These are phyloP conservation scores for Fragum whitleyi DNA, from an alignment of 2,888 invertebrate genomes.

Conservation along the genomic window DNA sequence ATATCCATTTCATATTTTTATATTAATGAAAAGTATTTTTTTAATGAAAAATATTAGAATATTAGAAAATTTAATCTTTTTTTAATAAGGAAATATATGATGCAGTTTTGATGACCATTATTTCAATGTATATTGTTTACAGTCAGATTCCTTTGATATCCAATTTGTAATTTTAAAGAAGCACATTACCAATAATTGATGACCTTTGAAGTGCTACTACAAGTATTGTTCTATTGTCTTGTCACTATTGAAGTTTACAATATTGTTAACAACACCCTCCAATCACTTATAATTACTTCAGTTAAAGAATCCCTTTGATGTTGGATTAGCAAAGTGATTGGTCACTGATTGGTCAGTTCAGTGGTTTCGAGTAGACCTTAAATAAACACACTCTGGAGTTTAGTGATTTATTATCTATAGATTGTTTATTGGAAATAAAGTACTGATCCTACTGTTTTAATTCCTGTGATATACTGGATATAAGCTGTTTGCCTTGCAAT, in stretches of 20 bases:
- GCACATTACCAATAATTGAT: not conserved
- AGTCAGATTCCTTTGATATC: not conserved
- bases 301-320: constrained; percentile 20
- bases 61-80: too few species aligned
- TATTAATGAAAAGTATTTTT: too few species aligned
- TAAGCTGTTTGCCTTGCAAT: not conserved
- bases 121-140: too few species aligned
- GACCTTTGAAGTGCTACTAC: not conserved
- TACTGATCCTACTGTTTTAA: constrained; percentile 1
- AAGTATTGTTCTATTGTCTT: constrained; percentile 15
- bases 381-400: not conserved
- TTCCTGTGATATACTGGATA: constrained; percentile 3
- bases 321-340: constrained; percentile 21
- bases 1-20: too few species aligned
- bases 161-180: not conserved
- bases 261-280: not conserved
- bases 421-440: constrained; percentile 10
- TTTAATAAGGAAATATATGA: too few species aligned
- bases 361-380: not conserved
- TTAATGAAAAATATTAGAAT: too few species aligned
- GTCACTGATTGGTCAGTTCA: not conserved
- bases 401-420: not conserved
- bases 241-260: not conserved
- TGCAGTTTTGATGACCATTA: too few species aligned
- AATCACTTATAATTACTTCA: not conserved